Evolutionary conservation across 2,113 vertebrate species (phyloP).

Genomic region (Neopipo cinnamomea): DNA sequence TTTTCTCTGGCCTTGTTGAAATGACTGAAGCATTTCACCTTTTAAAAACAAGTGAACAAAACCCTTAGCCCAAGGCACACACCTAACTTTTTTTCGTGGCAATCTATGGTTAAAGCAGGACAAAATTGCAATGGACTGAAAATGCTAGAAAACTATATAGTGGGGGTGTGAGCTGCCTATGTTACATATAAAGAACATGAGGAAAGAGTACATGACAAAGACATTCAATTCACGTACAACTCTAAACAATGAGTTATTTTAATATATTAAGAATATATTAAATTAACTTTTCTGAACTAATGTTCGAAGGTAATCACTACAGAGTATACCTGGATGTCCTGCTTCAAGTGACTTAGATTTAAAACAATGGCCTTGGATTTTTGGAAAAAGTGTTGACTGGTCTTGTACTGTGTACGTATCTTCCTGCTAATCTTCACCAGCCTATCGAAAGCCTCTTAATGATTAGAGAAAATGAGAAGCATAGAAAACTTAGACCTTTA

Average conservation of each 20-base stretch:
- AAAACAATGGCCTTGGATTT: background rate
- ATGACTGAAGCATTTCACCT: background rate
- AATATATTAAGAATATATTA: background rate
- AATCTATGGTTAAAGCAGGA: background rate
- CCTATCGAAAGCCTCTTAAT: background rate
- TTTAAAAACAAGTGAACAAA: background rate
- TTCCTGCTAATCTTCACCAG: background rate
- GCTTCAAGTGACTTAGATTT: background rate
- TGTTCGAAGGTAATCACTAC: background rate
- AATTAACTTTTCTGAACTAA: background rate
- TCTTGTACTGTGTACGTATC: background rate
- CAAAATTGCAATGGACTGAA: background rate
- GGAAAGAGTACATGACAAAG: background rate
- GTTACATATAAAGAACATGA: background rate
- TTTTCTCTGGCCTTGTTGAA: background rate
- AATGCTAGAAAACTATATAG: background rate
- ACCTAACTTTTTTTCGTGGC: background rate
- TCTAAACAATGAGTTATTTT: rapidly evolving
- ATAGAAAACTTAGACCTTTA: background rate
- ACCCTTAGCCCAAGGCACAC: background rate
- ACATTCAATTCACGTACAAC: background rate
- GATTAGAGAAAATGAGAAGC: background rate
- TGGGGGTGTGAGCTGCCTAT: background rate
- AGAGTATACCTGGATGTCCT: background rate
- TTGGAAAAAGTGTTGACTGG: background rate